Evolutionary conservation across 2,888 invertebrate genomes (phyloP), one percentile per base, ranked within the genome.

Genomic region (Trichopria drosophilae): DNA sequence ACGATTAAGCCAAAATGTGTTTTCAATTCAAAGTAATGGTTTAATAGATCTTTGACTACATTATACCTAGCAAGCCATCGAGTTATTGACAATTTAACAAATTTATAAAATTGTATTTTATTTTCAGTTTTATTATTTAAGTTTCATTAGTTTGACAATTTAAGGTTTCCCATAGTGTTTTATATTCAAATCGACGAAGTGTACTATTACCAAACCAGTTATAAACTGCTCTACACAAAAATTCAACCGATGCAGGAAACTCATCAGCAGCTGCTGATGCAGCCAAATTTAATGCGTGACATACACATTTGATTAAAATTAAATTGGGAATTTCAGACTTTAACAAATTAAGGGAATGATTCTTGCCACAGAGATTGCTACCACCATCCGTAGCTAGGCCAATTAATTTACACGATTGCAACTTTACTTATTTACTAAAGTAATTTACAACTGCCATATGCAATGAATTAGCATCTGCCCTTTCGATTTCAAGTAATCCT

Each of bases 371-470:
- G 9, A 61, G 44, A 47, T 58, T 61, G 7, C 28, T 59, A 1
- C 52, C 64, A 4, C 65, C 63, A 60, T 63, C 60, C n/a, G 62
- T 61, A 10, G 63, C 62, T 26, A 65, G 15, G 5, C 60, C 61
- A 12, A 59, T 51, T 13, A 65, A 29, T 35, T 62, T 60, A 24
- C 19, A 20, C 16, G 53, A 7, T 35, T 50, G 16, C 6, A 60
- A 23, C 2, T 39, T 40, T 20, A 54, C 16, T 15, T 57, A 40
- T 6, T 44, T 28, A 7, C 18, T n/a, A n/a, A 23, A 16, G 23
- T 12, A 39, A 3, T 39, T 22, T 20, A 15, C 31, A 2, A 48
- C n/a, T 7, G 6, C 28, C 15, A 16, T 18, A 24, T 36, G 18
- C 10, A 51, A 15, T 18, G 22, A 12, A 24, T 48, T 19, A 12